Base-by-base conservation (phyloP, 2,113 vertebrate genomes). In the Nesogale talazaci region DNA sequence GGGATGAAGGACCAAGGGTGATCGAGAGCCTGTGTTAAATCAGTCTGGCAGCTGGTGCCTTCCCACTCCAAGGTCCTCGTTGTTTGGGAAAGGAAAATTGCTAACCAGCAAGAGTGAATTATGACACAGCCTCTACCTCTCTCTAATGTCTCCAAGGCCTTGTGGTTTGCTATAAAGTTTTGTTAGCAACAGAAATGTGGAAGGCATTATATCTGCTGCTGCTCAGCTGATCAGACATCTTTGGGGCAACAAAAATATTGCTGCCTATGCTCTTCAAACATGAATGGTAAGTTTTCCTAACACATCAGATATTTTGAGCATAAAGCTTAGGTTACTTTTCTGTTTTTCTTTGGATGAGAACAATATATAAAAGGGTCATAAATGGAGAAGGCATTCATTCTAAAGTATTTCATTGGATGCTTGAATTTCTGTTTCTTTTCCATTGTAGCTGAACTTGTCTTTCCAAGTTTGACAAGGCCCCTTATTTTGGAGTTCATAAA, bases 31-130 rank as follows among this genome's bases (percentile, higher is more conserved):
- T 1, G 6, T 14, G 23, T 69, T 83, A 27, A 78, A 81, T 82
- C 10, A 20, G 19, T 34, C 82, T 15, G 15, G 75, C 34, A 42
- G 10, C 52, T 78, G 46, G 69, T 52, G 16, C 6, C 34, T 84
- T 75, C 42, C 59, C 72, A 70, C 63, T 42, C 34, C 52, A 3
- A 31, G 3, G 36, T n/a, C 40, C 38, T 79, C 69, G 31, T 31
- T 76, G 34, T 86, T 67, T 94, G 46, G 80, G 65, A 74, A 91
- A 83, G 57, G 59, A 85, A 93, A 75, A 70, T 52, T 34, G 19
- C 83, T 93, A 75, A 87, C n/a, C 20, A 23, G 57, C 74, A 90
- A 83, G 90, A 94, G 76, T 83, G 76, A 95, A 83, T 90, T 40
- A 74, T 31, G 80, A 46, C 20, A 2, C 22, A 34, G 8, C 46